Percentiles rank a stretch among this genome's conserved stretches.
These are phyloP conservation scores for Drosophila robusta DNA, from an alignment of 2,888 invertebrate species.

Conservation along the genomic window DNA sequence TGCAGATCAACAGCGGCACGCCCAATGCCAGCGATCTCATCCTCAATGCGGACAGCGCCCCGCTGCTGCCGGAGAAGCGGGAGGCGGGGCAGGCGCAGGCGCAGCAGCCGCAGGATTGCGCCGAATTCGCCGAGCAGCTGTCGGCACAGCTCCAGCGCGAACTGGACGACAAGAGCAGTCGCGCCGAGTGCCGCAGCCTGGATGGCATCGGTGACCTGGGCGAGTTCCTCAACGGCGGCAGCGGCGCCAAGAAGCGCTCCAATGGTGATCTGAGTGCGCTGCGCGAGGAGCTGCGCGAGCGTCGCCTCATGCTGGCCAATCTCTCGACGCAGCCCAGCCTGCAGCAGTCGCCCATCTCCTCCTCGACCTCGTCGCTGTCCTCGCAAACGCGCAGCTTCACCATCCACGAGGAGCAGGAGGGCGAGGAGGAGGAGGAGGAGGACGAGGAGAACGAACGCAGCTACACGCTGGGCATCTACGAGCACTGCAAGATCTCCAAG, in stretches of 20 bases:
- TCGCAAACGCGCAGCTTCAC: slow-evolving; percentile 84
- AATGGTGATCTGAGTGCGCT: slow-evolving; percentile 82
- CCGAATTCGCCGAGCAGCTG: slow-evolving; percentile 93
- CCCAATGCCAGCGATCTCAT: slow-evolving; percentile 69
- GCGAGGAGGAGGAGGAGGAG: slow-evolving; percentile 82
- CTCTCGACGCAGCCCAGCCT: slow-evolving; percentile 83
- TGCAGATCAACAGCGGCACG: slow-evolving; percentile 64
- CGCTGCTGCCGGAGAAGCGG: slow-evolving; percentile 65
- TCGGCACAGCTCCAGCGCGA: slow-evolving; percentile 92
- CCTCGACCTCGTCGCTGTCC: slow-evolving; percentile 83
- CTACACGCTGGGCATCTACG: slow-evolving; percentile 82
- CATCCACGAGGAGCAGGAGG: slow-evolving; percentile 83
- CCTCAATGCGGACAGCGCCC: slow-evolving; percentile 79
- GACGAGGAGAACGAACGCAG: slow-evolving; percentile 83
- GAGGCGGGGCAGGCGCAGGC: slow-evolving; percentile 38
- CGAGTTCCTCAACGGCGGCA: slow-evolving; percentile 64
- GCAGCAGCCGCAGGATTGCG: slow-evolving; percentile 87
- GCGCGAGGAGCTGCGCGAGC: slow-evolving; percentile 84
- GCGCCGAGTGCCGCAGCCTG: slow-evolving; percentile 77
- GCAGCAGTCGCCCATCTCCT: slow-evolving; percentile 83
- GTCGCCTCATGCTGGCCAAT: slow-evolving; percentile 85
- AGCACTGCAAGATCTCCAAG: slow-evolving; percentile 84
- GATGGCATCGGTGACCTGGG: slow-evolving; percentile 81
- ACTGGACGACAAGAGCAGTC: slow-evolving; percentile 87
- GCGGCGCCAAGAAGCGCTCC: slow-evolving; percentile 68